Percentiles rank a stretch among this genome's conserved stretches.
These are phyloP conservation scores for Drosophila mimica DNA, from an alignment of 2,888 invertebrate genomes.

Conservation along the genomic window DNA sequence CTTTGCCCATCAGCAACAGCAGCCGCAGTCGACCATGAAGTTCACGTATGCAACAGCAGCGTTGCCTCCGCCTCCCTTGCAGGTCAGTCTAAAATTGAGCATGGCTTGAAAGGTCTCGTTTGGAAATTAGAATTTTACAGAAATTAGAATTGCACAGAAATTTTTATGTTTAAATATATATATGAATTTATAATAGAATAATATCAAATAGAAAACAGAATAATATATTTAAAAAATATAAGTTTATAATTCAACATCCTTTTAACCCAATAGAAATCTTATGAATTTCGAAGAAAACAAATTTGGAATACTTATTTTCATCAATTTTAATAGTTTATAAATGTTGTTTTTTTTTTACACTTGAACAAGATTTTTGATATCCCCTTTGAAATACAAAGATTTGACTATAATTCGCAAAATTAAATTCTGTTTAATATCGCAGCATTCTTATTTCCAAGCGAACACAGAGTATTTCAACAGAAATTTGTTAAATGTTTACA, in stretches of 20 bases:
- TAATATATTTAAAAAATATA: neutral
- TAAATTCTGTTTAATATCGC: neutral
- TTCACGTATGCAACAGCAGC: constrained; percentile 72
- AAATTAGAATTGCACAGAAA: neutral
- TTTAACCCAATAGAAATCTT: neutral
- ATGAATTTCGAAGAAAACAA: neutral
- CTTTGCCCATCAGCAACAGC: constrained; percentile 55
- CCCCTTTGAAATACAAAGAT: neutral
- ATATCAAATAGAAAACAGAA: neutral
- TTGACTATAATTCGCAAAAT: neutral
- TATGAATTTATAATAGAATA: neutral
- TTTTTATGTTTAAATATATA: neutral
- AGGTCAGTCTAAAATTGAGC: constrained; percentile 66
- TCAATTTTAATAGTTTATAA: neutral
- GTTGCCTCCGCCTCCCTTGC: constrained; percentile 81
- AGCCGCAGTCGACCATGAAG: constrained; percentile 72
- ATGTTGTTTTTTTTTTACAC: neutral
- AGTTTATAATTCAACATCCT: neutral
- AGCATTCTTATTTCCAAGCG: neutral
- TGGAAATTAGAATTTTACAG: neutral
- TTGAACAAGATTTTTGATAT: neutral
- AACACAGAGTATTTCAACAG: neutral
- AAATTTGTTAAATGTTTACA: neutral
- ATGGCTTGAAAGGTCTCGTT: neutral
- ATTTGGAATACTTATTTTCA: neutral